A percentile compares a stretch with the other conserved stretches of the same genome.
Evolutionary conservation across 2,113 vertebrate species (phyloP).

Genomic region (Nothoprocta perdicaria): DNA sequence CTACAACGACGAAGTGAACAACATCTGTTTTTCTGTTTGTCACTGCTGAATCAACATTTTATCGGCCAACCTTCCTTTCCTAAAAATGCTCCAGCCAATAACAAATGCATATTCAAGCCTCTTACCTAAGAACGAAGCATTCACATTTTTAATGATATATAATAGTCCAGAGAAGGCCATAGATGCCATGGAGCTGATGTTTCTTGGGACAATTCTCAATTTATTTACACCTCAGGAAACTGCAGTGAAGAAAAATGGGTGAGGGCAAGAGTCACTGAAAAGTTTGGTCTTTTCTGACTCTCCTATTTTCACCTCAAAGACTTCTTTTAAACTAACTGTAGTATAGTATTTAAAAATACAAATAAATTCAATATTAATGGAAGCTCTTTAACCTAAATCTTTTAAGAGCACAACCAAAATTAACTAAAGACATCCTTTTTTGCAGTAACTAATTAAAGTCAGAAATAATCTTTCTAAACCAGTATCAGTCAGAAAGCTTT

Average conservation of each 20-base stretch:
- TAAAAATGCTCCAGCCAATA: neutral
- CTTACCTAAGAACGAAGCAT: neutral
- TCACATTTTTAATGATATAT: neutral
- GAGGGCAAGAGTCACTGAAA: neutral
- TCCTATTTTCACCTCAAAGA: neutral
- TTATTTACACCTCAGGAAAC: neutral
- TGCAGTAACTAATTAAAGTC: neutral
- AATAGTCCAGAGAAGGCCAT: neutral
- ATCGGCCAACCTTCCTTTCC: neutral
- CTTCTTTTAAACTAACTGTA: neutral
- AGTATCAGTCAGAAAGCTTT: neutral
- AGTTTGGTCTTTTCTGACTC: neutral
- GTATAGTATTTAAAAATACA: neutral
- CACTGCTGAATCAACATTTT: neutral
- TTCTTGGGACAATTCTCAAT: neutral
- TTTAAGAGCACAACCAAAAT: neutral
- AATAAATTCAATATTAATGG: neutral
- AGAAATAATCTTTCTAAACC: neutral
- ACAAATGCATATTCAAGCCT: neutral
- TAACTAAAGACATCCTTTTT: neutral
- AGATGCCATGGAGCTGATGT: neutral
- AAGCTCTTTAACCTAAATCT: neutral
- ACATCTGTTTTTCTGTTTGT: conserved; percentile 14
- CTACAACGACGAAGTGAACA: neutral
- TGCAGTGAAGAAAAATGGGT: neutral